Conservation (phyloP, 2,797 vertebrate species). For the Telmatherina bonti region DNA sequence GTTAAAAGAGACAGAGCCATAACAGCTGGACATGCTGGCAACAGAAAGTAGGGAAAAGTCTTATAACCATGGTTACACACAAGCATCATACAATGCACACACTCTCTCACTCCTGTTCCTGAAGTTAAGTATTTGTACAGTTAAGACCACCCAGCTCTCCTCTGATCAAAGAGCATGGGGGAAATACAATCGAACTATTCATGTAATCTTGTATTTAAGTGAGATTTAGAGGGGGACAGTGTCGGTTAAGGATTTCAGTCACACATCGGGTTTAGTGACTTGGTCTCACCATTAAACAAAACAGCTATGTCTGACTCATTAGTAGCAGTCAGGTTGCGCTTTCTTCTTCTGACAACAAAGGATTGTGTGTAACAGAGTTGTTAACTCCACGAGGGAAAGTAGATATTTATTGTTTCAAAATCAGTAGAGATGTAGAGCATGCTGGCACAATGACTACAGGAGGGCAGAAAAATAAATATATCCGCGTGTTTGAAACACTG, state of each 20-base stretch:
- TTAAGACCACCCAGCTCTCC: conserved; percentile 77
- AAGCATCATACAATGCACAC: conserved; percentile 35
- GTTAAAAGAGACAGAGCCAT: conserved; percentile 18
- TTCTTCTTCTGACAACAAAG: conserved; percentile 38
- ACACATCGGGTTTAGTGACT: conserved; percentile 36
- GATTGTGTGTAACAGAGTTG: conserved; percentile 36
- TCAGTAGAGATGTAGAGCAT: conserved; percentile 46
- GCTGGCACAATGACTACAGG: conserved; percentile 63
- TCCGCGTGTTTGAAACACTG: conserved; percentile 69
- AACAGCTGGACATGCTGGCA: conserved; percentile 32
- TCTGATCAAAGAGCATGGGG: conserved; percentile 70
- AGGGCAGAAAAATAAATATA: conserved; percentile 75
- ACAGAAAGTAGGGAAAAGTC: conserved; percentile 40
- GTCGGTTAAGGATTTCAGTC: conserved; percentile 45
- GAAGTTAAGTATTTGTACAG: conserved; percentile 68
- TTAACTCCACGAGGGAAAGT: conserved; percentile 32
- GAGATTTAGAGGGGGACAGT: conserved; percentile 56
- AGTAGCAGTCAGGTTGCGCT: conserved; percentile 17
- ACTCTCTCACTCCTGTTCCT: conserved; percentile 54
- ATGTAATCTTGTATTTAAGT: conserved; percentile 67
- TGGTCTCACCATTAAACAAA: conserved; percentile 19
- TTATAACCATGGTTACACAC: conserved; percentile 42
- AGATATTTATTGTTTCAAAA: conserved; percentile 73
- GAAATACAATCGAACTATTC: conserved; percentile 69
- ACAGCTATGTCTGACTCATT: conserved; percentile 37